phyloP scores from a whole-genome alignment of 2,113 vertebrate genomes.

The Tympanuchus pallidicinctus region DNA sequence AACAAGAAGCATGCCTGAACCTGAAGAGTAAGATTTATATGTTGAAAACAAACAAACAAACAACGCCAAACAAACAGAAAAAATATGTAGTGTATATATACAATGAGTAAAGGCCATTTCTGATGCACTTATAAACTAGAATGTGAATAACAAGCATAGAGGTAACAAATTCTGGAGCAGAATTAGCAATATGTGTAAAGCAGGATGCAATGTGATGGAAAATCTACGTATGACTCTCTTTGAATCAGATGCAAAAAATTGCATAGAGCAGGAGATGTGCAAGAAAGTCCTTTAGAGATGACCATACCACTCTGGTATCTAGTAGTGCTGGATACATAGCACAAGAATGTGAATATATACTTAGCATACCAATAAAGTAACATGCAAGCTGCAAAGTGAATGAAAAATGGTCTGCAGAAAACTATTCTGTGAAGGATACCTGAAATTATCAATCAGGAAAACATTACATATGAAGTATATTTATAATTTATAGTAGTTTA shows the following conservation, averaged over 20 bases:
- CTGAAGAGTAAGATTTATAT: background rate
- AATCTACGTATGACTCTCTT: background rate
- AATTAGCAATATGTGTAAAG: background rate
- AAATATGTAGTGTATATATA: background rate
- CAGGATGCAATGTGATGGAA: background rate
- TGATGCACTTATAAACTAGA: background rate
- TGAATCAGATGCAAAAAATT: background rate
- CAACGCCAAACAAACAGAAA: background rate
- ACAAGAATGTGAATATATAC: background rate
- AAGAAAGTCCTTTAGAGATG: background rate
- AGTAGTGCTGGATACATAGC: background rate
- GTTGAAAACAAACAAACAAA: accelerated
- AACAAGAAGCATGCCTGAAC: background rate
- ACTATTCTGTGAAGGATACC: background rate
- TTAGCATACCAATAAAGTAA: background rate
- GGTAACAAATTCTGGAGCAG: background rate
- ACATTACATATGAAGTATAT: background rate
- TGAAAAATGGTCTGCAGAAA: background rate
- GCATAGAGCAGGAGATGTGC: background rate
- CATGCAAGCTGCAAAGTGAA: background rate
- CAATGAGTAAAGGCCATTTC: background rate
- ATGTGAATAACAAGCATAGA: background rate
- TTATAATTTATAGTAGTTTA: background rate
- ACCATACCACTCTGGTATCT: background rate
- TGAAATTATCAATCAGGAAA: background rate